phyloP scores from a whole-genome alignment of 2,888 invertebrate genomes.

The Trichacis sp. region DNA sequence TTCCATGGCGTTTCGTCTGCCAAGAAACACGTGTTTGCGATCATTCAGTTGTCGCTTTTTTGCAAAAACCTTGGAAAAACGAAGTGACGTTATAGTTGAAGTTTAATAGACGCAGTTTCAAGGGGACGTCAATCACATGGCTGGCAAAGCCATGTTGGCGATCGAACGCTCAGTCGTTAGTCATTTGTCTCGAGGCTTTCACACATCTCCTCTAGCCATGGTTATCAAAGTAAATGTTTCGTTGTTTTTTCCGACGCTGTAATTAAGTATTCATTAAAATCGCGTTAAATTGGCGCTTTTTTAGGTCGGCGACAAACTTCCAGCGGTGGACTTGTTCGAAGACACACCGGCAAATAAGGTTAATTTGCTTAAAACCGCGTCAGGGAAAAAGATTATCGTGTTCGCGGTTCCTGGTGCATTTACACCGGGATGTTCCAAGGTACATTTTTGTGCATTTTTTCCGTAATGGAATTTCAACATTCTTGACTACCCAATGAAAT shows the following conservation, averaged over 20 bases:
- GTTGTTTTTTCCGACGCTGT: no score
- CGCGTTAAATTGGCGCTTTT: no score
- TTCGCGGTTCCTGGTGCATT: constrained; percentile 96
- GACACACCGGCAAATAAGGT: constrained; percentile 89
- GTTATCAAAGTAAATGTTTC: constrained; percentile 61
- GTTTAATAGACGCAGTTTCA: constrained; percentile 5
- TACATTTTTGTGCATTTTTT: no score
- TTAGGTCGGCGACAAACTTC: constrained; percentile 88
- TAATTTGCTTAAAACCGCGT: constrained; percentile 78
- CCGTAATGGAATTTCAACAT: no score
- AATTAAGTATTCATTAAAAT: no score
- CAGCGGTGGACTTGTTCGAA: constrained; percentile 84
- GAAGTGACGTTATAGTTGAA: not conserved
- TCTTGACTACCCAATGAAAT: no score
- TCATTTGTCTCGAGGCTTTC: constrained; percentile 52
- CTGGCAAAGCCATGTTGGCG: constrained; percentile 51
- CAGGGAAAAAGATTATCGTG: constrained; percentile 85
- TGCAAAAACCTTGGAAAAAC: no score
- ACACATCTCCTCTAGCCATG: constrained; percentile 58
- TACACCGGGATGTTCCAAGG: constrained; percentile 92
- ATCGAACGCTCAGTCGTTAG: constrained; percentile 46
- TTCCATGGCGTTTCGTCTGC: no score
- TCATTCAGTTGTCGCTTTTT: no score
- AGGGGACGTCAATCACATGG: constrained; percentile 54
- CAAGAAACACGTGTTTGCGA: no score